Base-by-base conservation (phyloP, 2,888 invertebrate genomes). In the Arrhopalites spinosus region DNA sequence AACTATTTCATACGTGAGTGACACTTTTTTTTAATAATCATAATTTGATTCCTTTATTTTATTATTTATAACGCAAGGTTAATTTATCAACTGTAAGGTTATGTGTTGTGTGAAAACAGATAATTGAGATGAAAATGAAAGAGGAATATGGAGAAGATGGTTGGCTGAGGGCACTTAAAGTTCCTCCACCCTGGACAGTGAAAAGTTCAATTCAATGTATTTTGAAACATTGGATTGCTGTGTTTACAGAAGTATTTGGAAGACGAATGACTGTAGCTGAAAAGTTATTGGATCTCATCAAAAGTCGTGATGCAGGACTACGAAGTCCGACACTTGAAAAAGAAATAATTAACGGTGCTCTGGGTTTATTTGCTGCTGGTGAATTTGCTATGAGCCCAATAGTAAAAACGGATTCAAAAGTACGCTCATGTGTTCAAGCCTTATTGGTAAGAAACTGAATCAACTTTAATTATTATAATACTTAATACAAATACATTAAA, bases 201-300 rank as follows among this genome's bases (percentile, higher is more conserved):
- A 77, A 83, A 2, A 88, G 88, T 72, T 88, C 89, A 71, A 84
- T 90, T 23, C 86, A 86, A 75, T 88, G 88, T 79, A 85, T 90
- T 80, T 86, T 88, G 73, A 88, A 88, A 83, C 90, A 90, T 84
- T 90, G 90, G 90, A 84, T 87, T 11, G 87, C 89, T 0, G 88
- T 90, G 15, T 90, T 90, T 86, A 74, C 88, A 88, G 5, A 75
- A 47, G 67, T 83, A 0, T 81, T 83, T 66, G 74, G 79, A n/a
- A 20, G 68, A 0, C 70, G 67, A 68, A 74, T 67, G 17, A 23
- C 53, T 0, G 23, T 73, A 30, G 53, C 80, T 1, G 80, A 82
- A 59, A 75, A 80, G 17, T 74, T 82, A 1, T 15, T 78, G 0
- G 20, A 69, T 0, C 15, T 68, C 1, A 61, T 78, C 56, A 23